Base-by-base conservation (phyloP, 2,888 invertebrate species). In the Drosophila yooni region DNA sequence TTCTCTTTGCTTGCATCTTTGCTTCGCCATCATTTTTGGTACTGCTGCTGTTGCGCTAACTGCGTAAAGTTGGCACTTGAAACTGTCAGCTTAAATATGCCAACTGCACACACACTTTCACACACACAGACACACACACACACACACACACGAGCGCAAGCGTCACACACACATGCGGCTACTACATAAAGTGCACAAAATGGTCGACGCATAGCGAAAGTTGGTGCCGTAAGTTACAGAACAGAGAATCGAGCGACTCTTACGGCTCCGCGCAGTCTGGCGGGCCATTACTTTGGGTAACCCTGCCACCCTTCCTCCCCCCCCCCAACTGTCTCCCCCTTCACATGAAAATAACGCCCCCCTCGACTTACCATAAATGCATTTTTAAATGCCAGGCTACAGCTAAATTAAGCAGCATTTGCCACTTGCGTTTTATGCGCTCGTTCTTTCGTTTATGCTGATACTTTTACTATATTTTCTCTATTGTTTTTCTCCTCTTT, bases 1-100 rank as follows among this genome's bases (percentile, higher is more conserved):
- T n/a, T 33, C 43, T 43, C 15, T 33, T 25, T 38, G 25, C 10
- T 29, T 50, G 54, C 67, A 68, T 79, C 77, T 82, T 80, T 80
- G 88, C 80, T 84, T 74, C 70, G 81, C 82, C 85, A 86, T 88
- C 88, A 85, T 88, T 86, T 86, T 86, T 76, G 85, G 88, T 84
- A 40, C 56, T 56, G 77, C 83, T 86, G 75, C 84, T 80, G 83
- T 81, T 80, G 83, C 88, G 77, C 87, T 87, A 88, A 87, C 87
- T 87, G 89, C 87, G 88, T 87, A 87, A 87, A 87, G 87, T 87
- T 87, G 87, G 89, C 87, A 87, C 89, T 87, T 87, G 87, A 87
- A 87, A 88, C 82, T 87, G 87, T 87, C 87, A 87, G 87, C 89
- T 87, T 88, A 86, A 86, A 87, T 88, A 87, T 87, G 86, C 86